A percentile compares a stretch with the other conserved stretches of the same genome.
phyloP scores from a whole-genome alignment of 2,888 invertebrate genomes.

The Luperina testacea region DNA sequence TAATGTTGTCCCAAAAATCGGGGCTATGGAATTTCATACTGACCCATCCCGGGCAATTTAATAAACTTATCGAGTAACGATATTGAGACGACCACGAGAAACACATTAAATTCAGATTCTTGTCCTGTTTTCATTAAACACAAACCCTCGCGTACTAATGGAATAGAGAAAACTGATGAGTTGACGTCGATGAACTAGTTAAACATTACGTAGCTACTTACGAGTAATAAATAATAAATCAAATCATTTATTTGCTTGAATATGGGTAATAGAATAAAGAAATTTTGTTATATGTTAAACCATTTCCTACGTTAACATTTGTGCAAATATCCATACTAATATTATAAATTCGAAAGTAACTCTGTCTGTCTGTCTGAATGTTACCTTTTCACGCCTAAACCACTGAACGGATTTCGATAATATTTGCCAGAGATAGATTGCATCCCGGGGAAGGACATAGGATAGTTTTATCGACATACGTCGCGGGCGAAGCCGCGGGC shows the following conservation, averaged over 20 bases:
- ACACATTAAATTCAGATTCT: conserved; percentile 81
- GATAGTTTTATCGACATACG: too few species aligned
- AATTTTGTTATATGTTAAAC: not conserved
- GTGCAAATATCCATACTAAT: not conserved
- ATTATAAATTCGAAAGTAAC: too few species aligned
- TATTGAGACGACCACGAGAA: conserved; percentile 74
- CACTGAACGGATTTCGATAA: too few species aligned
- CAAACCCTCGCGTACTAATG: conserved; percentile 74
- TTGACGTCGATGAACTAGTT: not conserved
- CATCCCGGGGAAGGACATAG: too few species aligned
- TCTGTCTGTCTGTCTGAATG: too few species aligned
- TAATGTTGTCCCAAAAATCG: conserved; percentile 66
- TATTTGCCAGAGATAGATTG: too few species aligned
- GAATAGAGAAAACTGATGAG: conserved; percentile 70
- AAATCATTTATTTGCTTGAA: not conserved
- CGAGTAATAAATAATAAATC: not conserved
- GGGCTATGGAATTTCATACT: conserved; percentile 67
- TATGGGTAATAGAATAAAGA: too few species aligned
- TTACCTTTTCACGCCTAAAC: too few species aligned
- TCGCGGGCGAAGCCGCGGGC: too few species aligned
- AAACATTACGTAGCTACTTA: not conserved
- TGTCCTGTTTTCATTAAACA: conserved; percentile 82
- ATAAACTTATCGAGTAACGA: conserved; percentile 78
- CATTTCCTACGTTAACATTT: not conserved
- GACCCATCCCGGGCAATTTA: conserved; percentile 68